phyloP scores from a whole-genome alignment of 2,888 invertebrate species.

The Achlya flavicornis region DNA sequence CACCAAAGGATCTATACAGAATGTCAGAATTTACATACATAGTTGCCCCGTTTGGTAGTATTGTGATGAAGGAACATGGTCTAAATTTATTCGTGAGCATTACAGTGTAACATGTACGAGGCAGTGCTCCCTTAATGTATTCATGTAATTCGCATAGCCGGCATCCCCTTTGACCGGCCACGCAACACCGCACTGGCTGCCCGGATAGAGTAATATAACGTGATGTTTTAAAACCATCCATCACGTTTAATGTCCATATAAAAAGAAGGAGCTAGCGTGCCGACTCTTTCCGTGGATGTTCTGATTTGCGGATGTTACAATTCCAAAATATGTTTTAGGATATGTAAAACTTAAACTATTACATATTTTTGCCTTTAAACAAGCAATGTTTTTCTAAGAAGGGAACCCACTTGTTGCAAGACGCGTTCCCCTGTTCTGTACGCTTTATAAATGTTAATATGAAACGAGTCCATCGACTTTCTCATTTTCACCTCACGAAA shows the following conservation, averaged over 20 bases:
- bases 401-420: conserved; percentile 57
- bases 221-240: conserved; percentile 83
- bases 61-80: conserved; percentile 76
- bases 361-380: conserved; percentile 7
- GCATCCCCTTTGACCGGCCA: conserved; percentile 83
- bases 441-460: conserved; percentile 55
- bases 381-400: conserved; percentile 32
- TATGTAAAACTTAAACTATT: conserved; percentile 3
- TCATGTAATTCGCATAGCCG: conserved; percentile 84
- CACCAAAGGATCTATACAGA: conserved; percentile 58
- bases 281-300: conserved; percentile 61
- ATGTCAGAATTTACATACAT: conserved; percentile 70
- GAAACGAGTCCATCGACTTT: conserved; percentile 50
- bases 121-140: conserved; percentile 81
- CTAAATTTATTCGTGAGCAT: conserved; percentile 82
- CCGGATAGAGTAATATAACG: conserved; percentile 81
- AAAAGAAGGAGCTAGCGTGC: conserved; percentile 73
- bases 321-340: conserved; percentile 35
- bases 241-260: conserved; percentile 82
- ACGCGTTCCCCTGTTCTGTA: conserved; percentile 29
- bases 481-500: conserved; percentile 59
- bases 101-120: conserved; percentile 80
- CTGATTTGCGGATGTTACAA: conserved; percentile 51
- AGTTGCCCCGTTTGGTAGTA: conserved; percentile 63
- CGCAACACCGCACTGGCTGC: conserved; percentile 79